Conservation (phyloP, 2,797 vertebrate species). For the Danio albolineatus region DNA sequence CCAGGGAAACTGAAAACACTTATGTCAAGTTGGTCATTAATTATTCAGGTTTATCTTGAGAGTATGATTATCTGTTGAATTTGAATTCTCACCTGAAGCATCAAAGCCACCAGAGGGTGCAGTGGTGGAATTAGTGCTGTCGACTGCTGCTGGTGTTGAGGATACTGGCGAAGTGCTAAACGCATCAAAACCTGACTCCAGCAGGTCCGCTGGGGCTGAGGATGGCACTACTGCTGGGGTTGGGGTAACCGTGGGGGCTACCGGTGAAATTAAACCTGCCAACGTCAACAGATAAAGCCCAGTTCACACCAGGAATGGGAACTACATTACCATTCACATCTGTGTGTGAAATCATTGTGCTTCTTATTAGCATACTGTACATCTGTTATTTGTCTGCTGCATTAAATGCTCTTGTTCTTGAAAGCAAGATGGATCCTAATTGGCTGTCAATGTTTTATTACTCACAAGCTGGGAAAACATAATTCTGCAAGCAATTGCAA, state of each 20-base stretch:
- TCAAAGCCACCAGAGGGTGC: constrained; percentile 87
- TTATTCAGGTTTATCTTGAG: not conserved
- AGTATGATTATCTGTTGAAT: not conserved
- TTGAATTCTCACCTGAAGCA: constrained; percentile 85
- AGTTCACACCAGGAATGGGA: not conserved
- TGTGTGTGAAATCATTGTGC: too few relatives aligned
- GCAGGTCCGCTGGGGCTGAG: constrained; percentile 85
- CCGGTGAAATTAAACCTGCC: constrained; percentile 78
- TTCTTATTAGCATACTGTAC: too few relatives aligned
- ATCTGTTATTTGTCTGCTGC: too few relatives aligned
- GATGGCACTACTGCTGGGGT: constrained; percentile 74
- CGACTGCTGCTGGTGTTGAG: constrained; percentile 71
- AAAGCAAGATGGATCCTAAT: too few relatives aligned
- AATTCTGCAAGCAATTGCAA: too few relatives aligned
- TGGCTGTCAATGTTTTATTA: too few relatives aligned
- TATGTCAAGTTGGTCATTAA: not conserved
- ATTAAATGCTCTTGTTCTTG: too few relatives aligned
- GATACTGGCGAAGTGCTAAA: constrained; percentile 76
- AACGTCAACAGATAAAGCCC: not conserved
- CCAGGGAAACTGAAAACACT: constrained; percentile 12
- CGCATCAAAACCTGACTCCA: constrained; percentile 91
- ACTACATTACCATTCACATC: too few relatives aligned
- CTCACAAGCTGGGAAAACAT: too few relatives aligned
- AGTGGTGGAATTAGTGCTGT: constrained; percentile 77
- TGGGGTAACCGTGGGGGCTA: constrained; percentile 73